These are phyloP conservation scores for Fringilla coelebs DNA, from an alignment of 2,797 vertebrate species.

Conservation along the genomic window DNA sequence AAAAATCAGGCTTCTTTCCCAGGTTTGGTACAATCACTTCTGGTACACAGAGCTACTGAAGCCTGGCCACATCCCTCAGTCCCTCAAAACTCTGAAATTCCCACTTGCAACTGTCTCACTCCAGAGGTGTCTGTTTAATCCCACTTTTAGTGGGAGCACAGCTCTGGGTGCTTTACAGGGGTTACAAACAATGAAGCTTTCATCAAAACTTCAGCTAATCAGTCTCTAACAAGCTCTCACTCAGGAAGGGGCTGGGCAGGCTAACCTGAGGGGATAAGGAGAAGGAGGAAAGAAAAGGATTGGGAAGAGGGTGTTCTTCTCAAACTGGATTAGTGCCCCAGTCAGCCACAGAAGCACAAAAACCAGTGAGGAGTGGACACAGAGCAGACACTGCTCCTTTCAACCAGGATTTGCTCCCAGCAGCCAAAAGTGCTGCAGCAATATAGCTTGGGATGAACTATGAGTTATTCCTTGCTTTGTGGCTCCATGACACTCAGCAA, in stretches of 20 bases:
- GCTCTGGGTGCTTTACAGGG: not conserved
- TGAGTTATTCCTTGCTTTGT: not conserved
- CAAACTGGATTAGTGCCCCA: not conserved
- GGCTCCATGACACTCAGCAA: not conserved
- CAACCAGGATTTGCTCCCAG: not conserved
- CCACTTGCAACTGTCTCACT: not conserved
- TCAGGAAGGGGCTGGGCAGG: not conserved
- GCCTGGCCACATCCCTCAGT: not conserved
- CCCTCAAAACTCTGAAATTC: not conserved
- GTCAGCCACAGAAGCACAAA: not conserved
- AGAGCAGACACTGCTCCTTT: not conserved
- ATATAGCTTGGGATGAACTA: not conserved
- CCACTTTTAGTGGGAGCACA: not conserved
- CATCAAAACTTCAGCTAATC: slow-evolving; percentile 6
- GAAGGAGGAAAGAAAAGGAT: accelerated
- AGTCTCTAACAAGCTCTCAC: not conserved
- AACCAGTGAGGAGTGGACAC: not conserved
- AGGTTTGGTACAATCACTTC: not conserved
- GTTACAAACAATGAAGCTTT: slow-evolving; percentile 37
- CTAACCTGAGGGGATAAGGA: not conserved
- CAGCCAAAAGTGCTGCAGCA: not conserved
- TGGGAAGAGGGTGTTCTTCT: not conserved
- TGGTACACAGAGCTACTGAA: not conserved
- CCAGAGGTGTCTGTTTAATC: slow-evolving; percentile 36
- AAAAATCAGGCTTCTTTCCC: not conserved